phyloP scores from a whole-genome alignment of 2,888 invertebrate genomes.

The Halocaridina rubra region DNA sequence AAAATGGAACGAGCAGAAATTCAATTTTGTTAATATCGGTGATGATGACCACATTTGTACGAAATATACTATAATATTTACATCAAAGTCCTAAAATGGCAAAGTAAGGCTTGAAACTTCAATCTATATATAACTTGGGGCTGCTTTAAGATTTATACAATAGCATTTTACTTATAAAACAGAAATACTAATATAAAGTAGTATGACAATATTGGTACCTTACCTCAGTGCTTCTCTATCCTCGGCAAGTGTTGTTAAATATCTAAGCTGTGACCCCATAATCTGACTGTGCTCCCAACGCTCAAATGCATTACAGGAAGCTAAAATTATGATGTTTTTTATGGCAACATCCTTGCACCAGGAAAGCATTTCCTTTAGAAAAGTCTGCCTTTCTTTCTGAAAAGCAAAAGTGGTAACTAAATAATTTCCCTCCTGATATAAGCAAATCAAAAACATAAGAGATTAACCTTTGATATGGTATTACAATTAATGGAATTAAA shows the following conservation, averaged over 20 bases:
- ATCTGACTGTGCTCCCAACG: conserved; percentile 37
- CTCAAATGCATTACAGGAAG: conserved; percentile 47
- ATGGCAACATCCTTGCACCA: conserved; percentile 34
- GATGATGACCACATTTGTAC: background rate
- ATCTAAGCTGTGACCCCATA: conserved; percentile 45
- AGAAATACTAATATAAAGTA: too few species aligned
- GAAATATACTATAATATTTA: background rate
- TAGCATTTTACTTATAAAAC: too few species aligned
- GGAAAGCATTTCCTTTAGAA: conserved; percentile 15
- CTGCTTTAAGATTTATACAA: too few species aligned
- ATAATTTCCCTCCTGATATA: too few species aligned
- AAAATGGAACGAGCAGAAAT: too few species aligned
- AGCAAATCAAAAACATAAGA: too few species aligned
- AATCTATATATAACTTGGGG: too few species aligned
- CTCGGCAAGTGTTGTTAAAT: conserved; percentile 7
- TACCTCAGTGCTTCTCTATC: conserved; percentile 4
- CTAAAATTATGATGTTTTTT: conserved; percentile 27
- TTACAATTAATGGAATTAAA: too few species aligned
- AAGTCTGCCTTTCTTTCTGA: conserved; percentile 27
- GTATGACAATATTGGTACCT: too few species aligned
- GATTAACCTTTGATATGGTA: too few species aligned
- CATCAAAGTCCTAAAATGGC: background rate
- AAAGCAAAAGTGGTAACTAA: background rate
- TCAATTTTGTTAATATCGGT: background rate
- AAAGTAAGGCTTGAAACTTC: background rate